Evolutionary conservation across 2,113 vertebrate genomes (phyloP).

Genomic region (Aepyceros melampus): DNA sequence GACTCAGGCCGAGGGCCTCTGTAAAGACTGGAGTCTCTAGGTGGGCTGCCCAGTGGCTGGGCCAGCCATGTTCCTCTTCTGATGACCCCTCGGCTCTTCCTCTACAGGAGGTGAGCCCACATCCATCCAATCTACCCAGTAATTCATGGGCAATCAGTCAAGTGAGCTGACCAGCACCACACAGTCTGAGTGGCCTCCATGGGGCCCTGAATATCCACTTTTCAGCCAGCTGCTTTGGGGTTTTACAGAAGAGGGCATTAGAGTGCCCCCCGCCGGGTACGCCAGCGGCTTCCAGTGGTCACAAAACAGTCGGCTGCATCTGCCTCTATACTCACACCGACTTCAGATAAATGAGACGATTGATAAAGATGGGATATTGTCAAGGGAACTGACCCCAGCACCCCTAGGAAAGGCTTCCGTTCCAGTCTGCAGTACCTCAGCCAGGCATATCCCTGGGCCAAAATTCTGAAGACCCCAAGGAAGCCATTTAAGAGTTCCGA

Average conservation of each 20-base stretch:
- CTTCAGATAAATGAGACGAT: background rate
- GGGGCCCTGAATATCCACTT: background rate
- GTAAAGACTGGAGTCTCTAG: background rate
- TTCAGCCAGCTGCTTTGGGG: background rate
- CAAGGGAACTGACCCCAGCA: background rate
- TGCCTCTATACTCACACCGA: background rate
- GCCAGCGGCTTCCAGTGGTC: background rate
- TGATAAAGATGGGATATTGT: background rate
- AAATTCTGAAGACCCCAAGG: background rate
- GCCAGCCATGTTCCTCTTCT: too few relatives aligned
- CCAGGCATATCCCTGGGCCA: background rate
- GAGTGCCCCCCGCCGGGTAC: rapidly evolving
- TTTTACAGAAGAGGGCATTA: background rate
- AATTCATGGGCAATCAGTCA: background rate
- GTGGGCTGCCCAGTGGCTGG: background rate
- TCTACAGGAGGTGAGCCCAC: background rate
- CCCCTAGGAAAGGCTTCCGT: background rate
- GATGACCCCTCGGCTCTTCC: background rate
- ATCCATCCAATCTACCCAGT: background rate
- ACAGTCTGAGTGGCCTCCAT: rapidly evolving
- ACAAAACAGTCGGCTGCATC: background rate
- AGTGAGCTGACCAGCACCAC: background rate
- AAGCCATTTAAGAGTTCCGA: background rate
- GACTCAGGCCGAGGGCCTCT: background rate
- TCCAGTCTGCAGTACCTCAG: background rate